Evolutionary conservation across 92 coral and sea anemone species (phyloP).

Genomic region (Epizoanthus stellaris): DNA sequence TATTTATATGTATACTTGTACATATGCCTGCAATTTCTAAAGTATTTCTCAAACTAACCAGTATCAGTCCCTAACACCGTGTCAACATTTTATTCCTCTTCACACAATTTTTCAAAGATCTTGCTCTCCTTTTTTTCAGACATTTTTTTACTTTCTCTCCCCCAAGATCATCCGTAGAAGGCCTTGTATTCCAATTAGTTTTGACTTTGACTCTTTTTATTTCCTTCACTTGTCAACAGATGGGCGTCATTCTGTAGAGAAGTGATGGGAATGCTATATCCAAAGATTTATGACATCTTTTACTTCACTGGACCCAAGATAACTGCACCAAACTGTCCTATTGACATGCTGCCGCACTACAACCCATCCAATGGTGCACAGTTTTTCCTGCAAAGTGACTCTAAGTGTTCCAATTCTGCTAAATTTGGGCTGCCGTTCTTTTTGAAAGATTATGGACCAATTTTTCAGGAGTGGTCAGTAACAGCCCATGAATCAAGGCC

Average conservation of each 20-base stretch:
- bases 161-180: too few relatives aligned
- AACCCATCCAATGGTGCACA: slow-evolving; percentile 96
- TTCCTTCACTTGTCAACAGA: slow-evolving; percentile 7
- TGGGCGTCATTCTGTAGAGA: slow-evolving; percentile 79
- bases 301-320: slow-evolving; percentile 82
- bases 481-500: slow-evolving; percentile 95
- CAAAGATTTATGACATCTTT: slow-evolving; percentile 78
- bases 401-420: slow-evolving; percentile 60
- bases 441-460: slow-evolving; percentile 83
- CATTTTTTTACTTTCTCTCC: too few relatives aligned
- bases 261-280: slow-evolving; percentile 87
- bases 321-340: slow-evolving; percentile 92
- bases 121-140: too few relatives aligned
- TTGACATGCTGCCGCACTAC: slow-evolving; percentile 89
- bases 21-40: too few relatives aligned
- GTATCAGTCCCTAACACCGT: too few relatives aligned
- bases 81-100: too few relatives aligned
- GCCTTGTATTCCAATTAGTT: not conserved
- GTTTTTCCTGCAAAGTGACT: slow-evolving; percentile 59
- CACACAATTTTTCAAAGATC: too few relatives aligned
- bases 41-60: too few relatives aligned
- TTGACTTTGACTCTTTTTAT: not conserved
- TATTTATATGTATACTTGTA: too few relatives aligned
- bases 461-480: slow-evolving; percentile 95
- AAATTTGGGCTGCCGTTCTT: slow-evolving; percentile 91